Evolutionary conservation across 2,888 invertebrate species (phyloP).

Genomic region (Octonoba sinensis): DNA sequence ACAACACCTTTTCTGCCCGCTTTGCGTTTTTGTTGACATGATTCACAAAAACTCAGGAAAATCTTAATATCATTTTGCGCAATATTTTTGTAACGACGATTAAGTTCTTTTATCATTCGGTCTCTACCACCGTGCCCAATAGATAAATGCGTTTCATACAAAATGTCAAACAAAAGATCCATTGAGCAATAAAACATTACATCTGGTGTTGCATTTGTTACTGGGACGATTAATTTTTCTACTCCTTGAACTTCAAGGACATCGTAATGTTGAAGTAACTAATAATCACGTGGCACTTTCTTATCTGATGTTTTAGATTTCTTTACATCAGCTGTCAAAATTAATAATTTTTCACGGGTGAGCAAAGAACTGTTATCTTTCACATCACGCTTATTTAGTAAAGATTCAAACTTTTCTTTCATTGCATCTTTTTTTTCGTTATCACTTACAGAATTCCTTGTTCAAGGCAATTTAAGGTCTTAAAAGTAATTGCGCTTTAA

Average conservation of each 20-base stretch:
- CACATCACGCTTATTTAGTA: conserved; percentile 33
- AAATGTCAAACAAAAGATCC: conserved; percentile 30
- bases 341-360: conserved; percentile 32
- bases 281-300: conserved; percentile 57
- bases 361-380: conserved; percentile 34
- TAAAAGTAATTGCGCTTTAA: conserved; percentile 18
- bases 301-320: conserved; percentile 58
- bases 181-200: conserved; percentile 33
- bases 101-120: no score
- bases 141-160: no score
- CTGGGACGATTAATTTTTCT: no score
- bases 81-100: no score
- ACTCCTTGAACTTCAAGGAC: no score
- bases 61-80: no score
- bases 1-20: no score
- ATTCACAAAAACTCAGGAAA: no score
- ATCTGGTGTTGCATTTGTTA: conserved; percentile 31
- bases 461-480: no score
- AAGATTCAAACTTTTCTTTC: conserved; percentile 32
- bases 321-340: conserved; percentile 54
- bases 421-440: conserved; percentile 19
- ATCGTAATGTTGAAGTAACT: conserved; percentile 54
- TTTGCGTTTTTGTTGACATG: no score
- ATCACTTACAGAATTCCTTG: no score
- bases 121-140: no score